Base-by-base conservation (phyloP, 2,888 invertebrate genomes). In the Prosopocoilus inquinatus region DNA sequence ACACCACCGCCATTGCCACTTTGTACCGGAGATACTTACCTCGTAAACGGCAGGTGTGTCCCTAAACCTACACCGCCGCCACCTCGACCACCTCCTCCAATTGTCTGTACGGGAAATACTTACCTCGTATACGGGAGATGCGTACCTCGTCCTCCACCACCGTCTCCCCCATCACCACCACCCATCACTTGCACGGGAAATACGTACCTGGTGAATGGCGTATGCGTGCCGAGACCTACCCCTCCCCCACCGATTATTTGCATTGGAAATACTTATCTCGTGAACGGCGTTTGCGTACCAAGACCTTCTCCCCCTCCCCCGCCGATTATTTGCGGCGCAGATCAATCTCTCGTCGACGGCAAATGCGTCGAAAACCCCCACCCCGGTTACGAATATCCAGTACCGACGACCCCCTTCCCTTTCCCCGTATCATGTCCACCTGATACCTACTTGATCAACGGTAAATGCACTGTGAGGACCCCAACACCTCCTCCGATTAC, bases 11-110 rank as follows among this genome's bases (percentile, higher is more conserved):
- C 41, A 38, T 5, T 9, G 7, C 39, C 9, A 2, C 3, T 38
- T 38, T 55, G 55, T 41, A 3, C 39, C 15, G 50, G 50, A 36
- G 34, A 50, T 32, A 43, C 33, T 3, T 11, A 41, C 3, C 16
- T 41, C 13, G 35, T 52, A 32, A 52, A 53, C 45, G 58, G 58
- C 20, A 55, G 49, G 9, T 59, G 58, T 46, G 43, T 54, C 13
- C n/a, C 9, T 16, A 11, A 7, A 38, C 9, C 33, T 13, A 47
- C 53, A 15, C 45, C 46, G n/a, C 12, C 48, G 1, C 53, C 53
- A 28, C 48, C 41, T 9, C 9, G 16, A 12, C 28, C 9, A 7
- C 9, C n/a, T 2, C 41, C 9, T 7, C 41, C n/a, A 9, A 11
- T 11, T 12, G 11, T 2, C 2, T n/a, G 52, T 32, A 12, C 43